These are phyloP conservation scores for Pomacea maculata DNA, from an alignment of 1,140 invertebrate genomes.

Conservation along the genomic window DNA sequence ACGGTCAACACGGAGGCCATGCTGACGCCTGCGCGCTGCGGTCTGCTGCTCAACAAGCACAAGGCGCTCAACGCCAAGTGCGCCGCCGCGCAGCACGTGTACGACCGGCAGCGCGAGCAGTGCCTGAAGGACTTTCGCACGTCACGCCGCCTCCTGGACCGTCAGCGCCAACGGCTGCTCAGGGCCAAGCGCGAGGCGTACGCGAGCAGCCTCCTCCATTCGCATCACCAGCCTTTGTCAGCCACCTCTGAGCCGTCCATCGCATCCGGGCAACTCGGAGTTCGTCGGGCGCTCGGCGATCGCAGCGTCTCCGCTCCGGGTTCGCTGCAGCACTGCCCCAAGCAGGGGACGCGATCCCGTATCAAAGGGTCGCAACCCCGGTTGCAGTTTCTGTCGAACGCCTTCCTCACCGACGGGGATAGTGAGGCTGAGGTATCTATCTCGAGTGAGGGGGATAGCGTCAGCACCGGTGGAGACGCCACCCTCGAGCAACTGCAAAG, in stretches of 20 bases:
- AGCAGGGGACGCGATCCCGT: too few relatives aligned
- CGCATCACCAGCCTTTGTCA: not conserved
- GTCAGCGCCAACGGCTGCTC: slow-evolving; percentile 26
- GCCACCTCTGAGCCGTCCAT: too few relatives aligned
- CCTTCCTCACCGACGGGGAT: too few relatives aligned
- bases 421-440: too few relatives aligned
- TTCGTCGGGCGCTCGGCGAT: not conserved
- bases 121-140: slow-evolving; percentile 37
- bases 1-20: slow-evolving; percentile 50
- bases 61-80: slow-evolving; percentile 41
- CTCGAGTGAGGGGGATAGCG: too few relatives aligned
- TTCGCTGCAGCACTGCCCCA: too few relatives aligned
- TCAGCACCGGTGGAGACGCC: too few relatives aligned
- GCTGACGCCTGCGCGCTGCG: slow-evolving; percentile 34
- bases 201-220: not conserved
- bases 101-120: slow-evolving; percentile 36
- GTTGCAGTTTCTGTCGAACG: too few relatives aligned
- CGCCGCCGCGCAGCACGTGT: slow-evolving; percentile 32
- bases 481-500: too few relatives aligned
- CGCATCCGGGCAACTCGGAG: too few relatives aligned
- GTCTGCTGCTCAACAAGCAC: slow-evolving; percentile 49
- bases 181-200: slow-evolving; percentile 23
- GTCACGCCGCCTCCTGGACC: slow-evolving; percentile 41
- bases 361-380: too few relatives aligned
- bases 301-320: slow-evolving; percentile 6